Conservation (phyloP, 2,888 invertebrate genomes). For the Drosophila nigritarsus region DNA sequence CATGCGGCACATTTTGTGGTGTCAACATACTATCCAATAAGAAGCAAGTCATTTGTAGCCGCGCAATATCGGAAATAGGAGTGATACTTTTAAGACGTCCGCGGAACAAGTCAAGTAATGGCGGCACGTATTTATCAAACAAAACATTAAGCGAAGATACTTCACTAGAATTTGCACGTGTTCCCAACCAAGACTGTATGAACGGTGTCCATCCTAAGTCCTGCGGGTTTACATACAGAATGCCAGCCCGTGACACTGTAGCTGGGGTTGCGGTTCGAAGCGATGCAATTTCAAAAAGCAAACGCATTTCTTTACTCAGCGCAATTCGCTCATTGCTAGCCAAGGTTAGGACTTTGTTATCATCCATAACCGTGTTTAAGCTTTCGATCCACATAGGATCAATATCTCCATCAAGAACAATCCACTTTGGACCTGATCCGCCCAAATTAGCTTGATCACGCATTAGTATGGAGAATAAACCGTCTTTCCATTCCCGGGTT, state of each 20-base stretch:
- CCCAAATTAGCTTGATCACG: constrained; percentile 95
- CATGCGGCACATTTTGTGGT: constrained; percentile 91
- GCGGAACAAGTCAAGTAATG: constrained; percentile 91
- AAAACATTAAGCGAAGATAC: constrained; percentile 93
- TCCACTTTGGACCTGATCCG: constrained; percentile 96
- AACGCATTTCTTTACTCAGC: constrained; percentile 93
- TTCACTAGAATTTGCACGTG: constrained; percentile 89
- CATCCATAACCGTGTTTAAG: constrained; percentile 98
- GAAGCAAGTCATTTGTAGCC: constrained; percentile 94
- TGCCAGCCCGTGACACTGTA: constrained; percentile 97
- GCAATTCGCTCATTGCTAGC: constrained; percentile 98
- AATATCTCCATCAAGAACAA: constrained; percentile 97
- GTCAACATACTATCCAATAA: constrained; percentile 94
- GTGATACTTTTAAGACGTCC: constrained; percentile 94
- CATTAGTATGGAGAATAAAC: constrained; percentile 96
- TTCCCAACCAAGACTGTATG: constrained; percentile 95
- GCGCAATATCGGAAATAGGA: constrained; percentile 95
- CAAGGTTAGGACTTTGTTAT: constrained; percentile 96
- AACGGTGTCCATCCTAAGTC: constrained; percentile 98
- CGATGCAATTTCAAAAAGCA: constrained; percentile 97
- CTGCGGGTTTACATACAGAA: constrained; percentile 96
- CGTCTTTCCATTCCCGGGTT: constrained; percentile 96
- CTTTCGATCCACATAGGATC: constrained; percentile 99
- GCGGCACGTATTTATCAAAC: constrained; percentile 97
- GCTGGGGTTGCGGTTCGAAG: constrained; percentile 97